Percentiles rank a stretch among this genome's conserved stretches.
phyloP scores from a whole-genome alignment of 1,140 invertebrate species.

The Eumaeus atala region DNA sequence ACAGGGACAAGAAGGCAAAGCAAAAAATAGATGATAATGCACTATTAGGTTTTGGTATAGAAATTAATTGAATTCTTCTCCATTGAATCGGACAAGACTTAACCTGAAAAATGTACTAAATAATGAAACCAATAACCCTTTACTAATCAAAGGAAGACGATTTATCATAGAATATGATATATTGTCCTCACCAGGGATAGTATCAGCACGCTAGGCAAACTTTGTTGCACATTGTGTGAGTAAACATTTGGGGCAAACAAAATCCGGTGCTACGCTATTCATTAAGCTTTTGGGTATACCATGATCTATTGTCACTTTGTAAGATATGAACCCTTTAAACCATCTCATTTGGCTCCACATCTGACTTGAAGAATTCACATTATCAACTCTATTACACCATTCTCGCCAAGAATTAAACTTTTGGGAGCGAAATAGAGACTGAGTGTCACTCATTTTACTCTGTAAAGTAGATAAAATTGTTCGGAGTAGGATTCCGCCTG shows the following conservation, averaged over 20 bases:
- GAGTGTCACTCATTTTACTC: not conserved
- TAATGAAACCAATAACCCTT: constrained; percentile 16
- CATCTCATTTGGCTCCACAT: constrained; percentile 4
- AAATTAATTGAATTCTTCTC: constrained; percentile 38
- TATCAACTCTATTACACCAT: too few relatives aligned
- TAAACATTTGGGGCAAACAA: not conserved
- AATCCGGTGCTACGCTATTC: constrained; percentile 12
- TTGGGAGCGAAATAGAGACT: not conserved
- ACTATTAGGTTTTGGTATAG: constrained; percentile 36
- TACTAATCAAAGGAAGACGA: too few relatives aligned
- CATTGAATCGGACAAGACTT: constrained; percentile 34
- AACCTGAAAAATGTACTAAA: constrained; percentile 23
- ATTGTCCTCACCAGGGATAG: constrained; percentile 24
- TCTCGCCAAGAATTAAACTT: not conserved
- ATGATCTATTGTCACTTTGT: not conserved
- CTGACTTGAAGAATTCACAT: not conserved
- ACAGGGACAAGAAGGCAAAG: too few relatives aligned
- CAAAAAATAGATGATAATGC: constrained; percentile 38
- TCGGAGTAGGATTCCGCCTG: not conserved
- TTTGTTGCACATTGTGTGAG: not conserved
- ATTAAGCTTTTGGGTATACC: too few relatives aligned
- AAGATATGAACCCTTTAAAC: constrained; percentile 10
- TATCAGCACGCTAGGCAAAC: not conserved
- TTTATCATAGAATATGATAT: too few relatives aligned
- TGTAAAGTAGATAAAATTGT: not conserved